Conservation (phyloP, 2,113 vertebrate genomes). For the Hypocryptadius cinnamomeus region DNA sequence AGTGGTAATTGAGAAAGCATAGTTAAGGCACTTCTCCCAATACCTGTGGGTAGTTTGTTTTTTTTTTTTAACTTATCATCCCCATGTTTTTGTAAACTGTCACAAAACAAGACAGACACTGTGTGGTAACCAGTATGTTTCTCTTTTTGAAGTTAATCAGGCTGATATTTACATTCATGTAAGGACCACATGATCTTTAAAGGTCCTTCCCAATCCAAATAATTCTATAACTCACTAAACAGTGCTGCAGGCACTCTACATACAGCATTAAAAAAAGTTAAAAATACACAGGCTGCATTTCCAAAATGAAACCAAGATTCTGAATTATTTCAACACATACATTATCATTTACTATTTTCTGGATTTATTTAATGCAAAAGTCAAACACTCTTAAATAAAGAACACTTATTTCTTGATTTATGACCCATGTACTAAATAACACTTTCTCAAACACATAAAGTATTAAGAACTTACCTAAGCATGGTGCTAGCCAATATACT, state of each 20-base stretch:
- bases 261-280: background rate
- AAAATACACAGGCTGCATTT: background rate
- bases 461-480: conserved; percentile 76
- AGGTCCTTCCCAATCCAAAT: background rate
- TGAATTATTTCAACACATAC: background rate
- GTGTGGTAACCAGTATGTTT: background rate
- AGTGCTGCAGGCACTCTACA: background rate
- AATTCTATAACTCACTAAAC: background rate
- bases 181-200: background rate
- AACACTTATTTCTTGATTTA: background rate
- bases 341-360: background rate
- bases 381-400: background rate
- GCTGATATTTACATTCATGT: background rate
- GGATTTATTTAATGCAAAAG: background rate
- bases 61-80: background rate
- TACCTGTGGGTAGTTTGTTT: background rate
- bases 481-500: conserved; percentile 88
- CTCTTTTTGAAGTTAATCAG: background rate
- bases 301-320: background rate
- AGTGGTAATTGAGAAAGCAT: background rate
- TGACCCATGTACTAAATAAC: background rate
- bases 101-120: background rate
- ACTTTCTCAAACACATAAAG: background rate
- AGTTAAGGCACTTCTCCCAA: background rate
- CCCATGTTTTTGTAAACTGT: background rate